Conservation (phyloP, 2,113 vertebrate species). For the Eulacestoma nigropectus region DNA sequence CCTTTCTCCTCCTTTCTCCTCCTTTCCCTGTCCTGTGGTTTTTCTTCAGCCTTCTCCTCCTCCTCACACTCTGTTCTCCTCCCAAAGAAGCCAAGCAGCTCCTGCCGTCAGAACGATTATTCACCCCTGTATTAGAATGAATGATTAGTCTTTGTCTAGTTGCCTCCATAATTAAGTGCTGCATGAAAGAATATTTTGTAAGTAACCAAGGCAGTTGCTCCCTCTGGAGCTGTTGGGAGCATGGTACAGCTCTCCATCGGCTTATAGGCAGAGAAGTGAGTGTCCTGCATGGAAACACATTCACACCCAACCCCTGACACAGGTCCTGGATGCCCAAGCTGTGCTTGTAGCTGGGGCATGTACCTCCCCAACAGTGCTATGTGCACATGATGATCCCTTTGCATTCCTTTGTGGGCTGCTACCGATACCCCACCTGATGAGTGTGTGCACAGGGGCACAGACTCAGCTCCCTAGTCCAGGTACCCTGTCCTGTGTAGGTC, state of each 20-base stretch:
- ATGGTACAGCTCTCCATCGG: background rate
- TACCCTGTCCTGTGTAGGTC: background rate
- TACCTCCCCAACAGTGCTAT: background rate
- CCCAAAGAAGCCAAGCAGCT: background rate
- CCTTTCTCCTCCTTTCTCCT: background rate
- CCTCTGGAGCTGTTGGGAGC: background rate
- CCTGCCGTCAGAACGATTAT: background rate
- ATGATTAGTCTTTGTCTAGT: constrained; percentile 44
- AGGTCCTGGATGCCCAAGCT: background rate
- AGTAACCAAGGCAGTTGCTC: background rate
- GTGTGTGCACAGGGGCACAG: background rate
- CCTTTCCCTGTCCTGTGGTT: background rate
- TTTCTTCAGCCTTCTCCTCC: background rate
- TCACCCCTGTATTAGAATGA: background rate
- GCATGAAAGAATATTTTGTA: constrained; percentile 27
- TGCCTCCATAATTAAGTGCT: constrained; percentile 31
- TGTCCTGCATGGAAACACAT: accelerated
- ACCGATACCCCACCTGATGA: background rate
- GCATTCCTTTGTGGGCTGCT: background rate
- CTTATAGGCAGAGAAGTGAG: background rate
- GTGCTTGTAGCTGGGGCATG: background rate
- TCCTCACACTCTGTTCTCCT: background rate
- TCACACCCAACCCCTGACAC: background rate
- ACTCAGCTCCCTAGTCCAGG: background rate
- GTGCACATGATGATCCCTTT: background rate